phyloP scores from a whole-genome alignment of 2,888 invertebrate genomes.

The Thecophora atra region DNA sequence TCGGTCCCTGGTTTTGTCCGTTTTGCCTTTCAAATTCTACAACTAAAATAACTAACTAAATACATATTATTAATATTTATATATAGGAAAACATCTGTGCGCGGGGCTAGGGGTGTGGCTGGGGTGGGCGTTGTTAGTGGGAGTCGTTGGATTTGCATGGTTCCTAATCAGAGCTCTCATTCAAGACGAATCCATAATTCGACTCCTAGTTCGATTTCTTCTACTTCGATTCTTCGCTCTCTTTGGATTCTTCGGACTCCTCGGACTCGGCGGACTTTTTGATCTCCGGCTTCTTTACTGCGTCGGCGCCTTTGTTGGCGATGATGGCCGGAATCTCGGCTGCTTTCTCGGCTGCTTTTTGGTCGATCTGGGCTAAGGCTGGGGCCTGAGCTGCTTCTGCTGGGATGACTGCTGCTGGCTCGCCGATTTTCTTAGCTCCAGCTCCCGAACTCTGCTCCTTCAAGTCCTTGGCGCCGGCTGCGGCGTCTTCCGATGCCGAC shows the following conservation, averaged over 20 bases:
- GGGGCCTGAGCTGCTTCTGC: constrained; percentile 48
- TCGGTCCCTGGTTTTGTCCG: constrained; percentile 49
- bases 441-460: constrained; percentile 4
- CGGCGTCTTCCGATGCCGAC: constrained; percentile 18
- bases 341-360: constrained; percentile 48
- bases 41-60: constrained; percentile 57
- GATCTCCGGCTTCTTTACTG: constrained; percentile 36
- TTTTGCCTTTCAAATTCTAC: constrained; percentile 47
- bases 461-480: constrained; percentile 1
- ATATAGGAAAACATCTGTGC: constrained; percentile 14
- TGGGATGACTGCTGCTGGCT: constrained; percentile 58
- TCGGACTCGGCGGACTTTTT: constrained; percentile 51
- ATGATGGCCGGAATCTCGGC: constrained; percentile 43
- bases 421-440: constrained; percentile 40
- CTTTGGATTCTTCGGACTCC: constrained; percentile 58
- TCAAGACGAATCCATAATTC: constrained; percentile 25
- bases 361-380: neutral
- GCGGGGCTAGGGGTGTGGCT: constrained; percentile 5
- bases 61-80: constrained; percentile 46
- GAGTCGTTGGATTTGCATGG: constrained; percentile 34
- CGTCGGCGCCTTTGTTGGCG: constrained; percentile 28
- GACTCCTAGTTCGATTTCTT: constrained; percentile 49
- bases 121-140: constrained; percentile 31
- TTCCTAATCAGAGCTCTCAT: constrained; percentile 46
- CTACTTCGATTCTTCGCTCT: constrained; percentile 59